Evolutionary conservation across 2,113 vertebrate species (phyloP), one percentile per base, ranked within the genome.

Genomic region (Sander vitreus): DNA sequence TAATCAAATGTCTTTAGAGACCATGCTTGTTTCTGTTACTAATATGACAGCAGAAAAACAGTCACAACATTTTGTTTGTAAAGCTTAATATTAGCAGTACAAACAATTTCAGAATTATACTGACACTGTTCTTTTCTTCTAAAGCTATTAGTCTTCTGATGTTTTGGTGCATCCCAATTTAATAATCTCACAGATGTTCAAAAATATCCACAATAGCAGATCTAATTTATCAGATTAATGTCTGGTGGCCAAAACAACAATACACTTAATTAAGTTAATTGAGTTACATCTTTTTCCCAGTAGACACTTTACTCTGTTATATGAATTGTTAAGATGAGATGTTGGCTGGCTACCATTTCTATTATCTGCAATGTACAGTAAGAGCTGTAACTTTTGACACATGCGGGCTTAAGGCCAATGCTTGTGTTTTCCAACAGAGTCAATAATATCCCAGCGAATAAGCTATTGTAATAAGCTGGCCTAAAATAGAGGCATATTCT

Each of bases 391-490:
- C 6, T 36, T 73, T 57, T 82, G 25, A 81, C 54, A 74, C 12
- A 23, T 66, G 81, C 79, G 68, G 81, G 51, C 55, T 91, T 72
- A 43, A 57, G 25, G 60, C 50, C 63, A 60, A 66, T 63, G 53
- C 76, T 88, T 86, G 48, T 86, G 33, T 86, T 59, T 53, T 85
- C 36, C 50, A 86, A 76, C 59, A 84, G 73, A 85, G 75, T 85
- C 75, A 87, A 89, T 89, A 88, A 78, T 78, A 86, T 84, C 81
- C 88, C 92, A 94, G 91, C 45, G 12, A 88, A 93, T 94, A 94
- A 94, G 93, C 92, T 93, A 93, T 72, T 76, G 64, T 88, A 68
- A 81, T 84, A 88, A 90, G n/a, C 73, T 88, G 81, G 81, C 83
- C 83, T 89, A 36, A 72, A 81, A 47, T 45, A 63, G 55, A 89